A percentile compares a stretch with the other conserved stretches of the same genome.
Evolutionary conservation across 2,113 vertebrate species (phyloP).

Genomic region (human (Homo sapiens)): DNA sequence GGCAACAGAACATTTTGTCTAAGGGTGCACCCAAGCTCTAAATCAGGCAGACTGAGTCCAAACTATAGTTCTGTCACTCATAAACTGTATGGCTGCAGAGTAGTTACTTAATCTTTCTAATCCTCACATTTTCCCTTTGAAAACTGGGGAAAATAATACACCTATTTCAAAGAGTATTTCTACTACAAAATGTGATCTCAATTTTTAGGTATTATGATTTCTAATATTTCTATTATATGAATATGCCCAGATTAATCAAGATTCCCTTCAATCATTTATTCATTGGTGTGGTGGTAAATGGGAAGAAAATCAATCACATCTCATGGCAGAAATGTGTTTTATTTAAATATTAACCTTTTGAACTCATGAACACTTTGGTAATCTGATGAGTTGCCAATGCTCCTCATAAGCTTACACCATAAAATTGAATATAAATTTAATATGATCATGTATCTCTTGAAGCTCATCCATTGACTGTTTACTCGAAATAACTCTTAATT

Average conservation of each 20-base stretch:
- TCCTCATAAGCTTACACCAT: neutral
- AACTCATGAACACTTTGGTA: neutral
- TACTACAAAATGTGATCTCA: neutral
- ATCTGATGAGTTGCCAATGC: neutral
- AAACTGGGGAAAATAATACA: neutral
- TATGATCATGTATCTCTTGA: neutral
- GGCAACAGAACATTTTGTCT: neutral
- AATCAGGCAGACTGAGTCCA: neutral
- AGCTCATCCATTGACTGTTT: neutral
- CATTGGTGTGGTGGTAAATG: neutral
- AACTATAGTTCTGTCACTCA: neutral
- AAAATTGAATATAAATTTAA: neutral
- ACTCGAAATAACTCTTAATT: neutral
- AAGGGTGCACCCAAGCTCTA: neutral
- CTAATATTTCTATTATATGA: neutral
- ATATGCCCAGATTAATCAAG: neutral
- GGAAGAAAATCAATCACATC: neutral
- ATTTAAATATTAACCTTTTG: constrained; percentile 1
- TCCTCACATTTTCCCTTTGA: neutral
- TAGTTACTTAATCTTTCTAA: neutral
- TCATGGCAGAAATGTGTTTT: neutral
- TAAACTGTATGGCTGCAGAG: neutral
- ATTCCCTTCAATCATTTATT: neutral
- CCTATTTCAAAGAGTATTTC: neutral
- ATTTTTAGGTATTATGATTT: neutral